Evolutionary conservation across 2,797 vertebrate genomes (phyloP).

Genomic region (Pachyuromys duprasi): DNA sequence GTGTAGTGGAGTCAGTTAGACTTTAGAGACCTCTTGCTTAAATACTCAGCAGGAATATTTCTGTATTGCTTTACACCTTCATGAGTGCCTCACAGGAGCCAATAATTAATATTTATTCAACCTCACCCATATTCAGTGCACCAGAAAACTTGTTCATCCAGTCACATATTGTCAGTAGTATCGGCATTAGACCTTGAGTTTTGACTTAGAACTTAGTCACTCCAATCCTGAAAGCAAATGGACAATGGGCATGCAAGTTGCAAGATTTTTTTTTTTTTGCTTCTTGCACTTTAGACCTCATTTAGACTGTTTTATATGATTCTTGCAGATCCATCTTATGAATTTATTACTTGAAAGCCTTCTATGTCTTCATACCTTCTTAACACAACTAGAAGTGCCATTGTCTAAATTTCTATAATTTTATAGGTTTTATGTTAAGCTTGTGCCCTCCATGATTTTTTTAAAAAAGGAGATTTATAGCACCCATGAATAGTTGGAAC

Average conservation of each 20-base stretch:
- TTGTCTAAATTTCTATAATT: constrained; percentile 42
- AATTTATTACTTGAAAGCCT: constrained; percentile 23
- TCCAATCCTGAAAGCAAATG: not conserved
- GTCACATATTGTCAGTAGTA: not conserved
- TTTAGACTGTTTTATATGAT: not conserved
- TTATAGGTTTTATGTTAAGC: constrained; percentile 34
- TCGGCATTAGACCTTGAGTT: constrained; percentile 13
- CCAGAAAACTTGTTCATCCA: not conserved
- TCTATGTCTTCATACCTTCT: not conserved
- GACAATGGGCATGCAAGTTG: constrained; percentile 8
- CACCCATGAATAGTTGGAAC: constrained; percentile 54
- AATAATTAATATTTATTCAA: constrained; percentile 1
- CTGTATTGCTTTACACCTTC: not conserved
- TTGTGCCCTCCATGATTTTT: not conserved
- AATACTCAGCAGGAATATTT: not conserved
- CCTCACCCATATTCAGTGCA: not conserved
- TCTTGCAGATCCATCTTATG: constrained; percentile 1
- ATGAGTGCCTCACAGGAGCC: not conserved
- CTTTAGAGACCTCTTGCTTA: constrained; percentile 13
- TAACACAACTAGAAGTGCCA: not conserved
- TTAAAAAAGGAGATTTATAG: not conserved
- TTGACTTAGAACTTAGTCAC: constrained; percentile 25
- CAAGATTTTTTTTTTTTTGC: not conserved
- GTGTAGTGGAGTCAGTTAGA: not conserved
- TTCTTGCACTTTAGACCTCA: constrained; percentile 15